phyloP scores from a whole-genome alignment of 2,113 vertebrate genomes.

The Kobus ellipsiprymnus region DNA sequence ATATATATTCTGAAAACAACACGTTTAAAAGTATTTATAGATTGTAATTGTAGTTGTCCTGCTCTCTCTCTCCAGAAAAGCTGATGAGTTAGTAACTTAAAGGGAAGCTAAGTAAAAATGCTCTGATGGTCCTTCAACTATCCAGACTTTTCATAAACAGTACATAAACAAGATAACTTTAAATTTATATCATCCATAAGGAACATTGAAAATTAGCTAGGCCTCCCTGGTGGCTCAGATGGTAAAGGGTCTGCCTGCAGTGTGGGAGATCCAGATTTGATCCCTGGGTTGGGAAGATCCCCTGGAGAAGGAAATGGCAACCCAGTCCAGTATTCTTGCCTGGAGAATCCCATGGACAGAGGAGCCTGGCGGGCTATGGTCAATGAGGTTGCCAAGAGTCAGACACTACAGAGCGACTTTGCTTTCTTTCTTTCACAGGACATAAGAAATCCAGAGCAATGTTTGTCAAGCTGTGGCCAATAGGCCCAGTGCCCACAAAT shows the following conservation, averaged over 20 bases:
- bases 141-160: not conserved
- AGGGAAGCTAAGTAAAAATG: not conserved
- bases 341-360: not conserved
- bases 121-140: not conserved
- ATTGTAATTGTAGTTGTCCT: not conserved
- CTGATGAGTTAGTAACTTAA: not conserved
- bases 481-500: not conserved
- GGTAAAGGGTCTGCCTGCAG: not conserved
- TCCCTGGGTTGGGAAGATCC: not conserved
- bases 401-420: rapidly evolving
- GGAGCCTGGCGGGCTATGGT: not conserved
- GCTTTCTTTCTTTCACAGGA: not conserved
- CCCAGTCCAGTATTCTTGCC: not conserved
- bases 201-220: not conserved
- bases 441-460: not conserved
- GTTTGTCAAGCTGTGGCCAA: not conserved
- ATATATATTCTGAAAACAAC: not conserved
- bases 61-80: not conserved
- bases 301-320: not conserved
- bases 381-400: not conserved
- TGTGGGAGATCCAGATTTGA: not conserved
- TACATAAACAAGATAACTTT: not conserved
- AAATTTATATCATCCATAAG: not conserved
- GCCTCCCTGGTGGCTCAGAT: not conserved
- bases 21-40: not conserved